Evolutionary conservation across 2,113 vertebrate genomes (phyloP).

Genomic region (Hipposideros armiger): DNA sequence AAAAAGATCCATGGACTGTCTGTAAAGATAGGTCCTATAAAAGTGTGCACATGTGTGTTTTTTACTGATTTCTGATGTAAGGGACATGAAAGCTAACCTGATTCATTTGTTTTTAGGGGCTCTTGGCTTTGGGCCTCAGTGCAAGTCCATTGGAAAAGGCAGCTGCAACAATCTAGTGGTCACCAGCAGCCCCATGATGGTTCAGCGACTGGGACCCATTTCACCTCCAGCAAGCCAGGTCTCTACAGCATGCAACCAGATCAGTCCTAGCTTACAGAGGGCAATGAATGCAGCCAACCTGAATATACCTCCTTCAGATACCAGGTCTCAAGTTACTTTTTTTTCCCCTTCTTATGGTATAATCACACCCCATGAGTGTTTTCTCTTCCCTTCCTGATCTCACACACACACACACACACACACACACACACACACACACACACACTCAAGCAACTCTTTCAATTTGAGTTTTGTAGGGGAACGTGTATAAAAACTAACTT

Average conservation of each 20-base stretch:
- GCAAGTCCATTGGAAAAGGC: conserved; percentile 90
- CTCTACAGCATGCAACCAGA: conserved; percentile 85
- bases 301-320: conserved; percentile 89
- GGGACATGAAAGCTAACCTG: conserved; percentile 79
- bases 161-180: conserved; percentile 89
- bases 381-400: background rate
- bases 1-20: conserved; percentile 47
- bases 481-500: background rate
- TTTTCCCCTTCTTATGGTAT: conserved; percentile 76
- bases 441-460: background rate
- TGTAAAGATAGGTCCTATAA: conserved; percentile 45
- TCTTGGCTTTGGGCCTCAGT: conserved; percentile 85
- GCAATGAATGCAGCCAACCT: conserved; percentile 88
- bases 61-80: conserved; percentile 76
- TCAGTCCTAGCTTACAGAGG: conserved; percentile 85
- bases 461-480: conserved; percentile 33
- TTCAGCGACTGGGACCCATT: conserved; percentile 88
- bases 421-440: too few relatives aligned
- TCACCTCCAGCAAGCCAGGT: conserved; percentile 86
- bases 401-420: background rate
- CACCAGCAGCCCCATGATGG: conserved; percentile 90
- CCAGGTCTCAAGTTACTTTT: conserved; percentile 91
- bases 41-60: conserved; percentile 68
- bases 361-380: conserved; percentile 57
- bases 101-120: conserved; percentile 89